A percentile compares a stretch with the other conserved stretches of the same genome.
These are phyloP conservation scores for Thrips palmi DNA, from an alignment of 1,140 invertebrate species.

Conservation along the genomic window DNA sequence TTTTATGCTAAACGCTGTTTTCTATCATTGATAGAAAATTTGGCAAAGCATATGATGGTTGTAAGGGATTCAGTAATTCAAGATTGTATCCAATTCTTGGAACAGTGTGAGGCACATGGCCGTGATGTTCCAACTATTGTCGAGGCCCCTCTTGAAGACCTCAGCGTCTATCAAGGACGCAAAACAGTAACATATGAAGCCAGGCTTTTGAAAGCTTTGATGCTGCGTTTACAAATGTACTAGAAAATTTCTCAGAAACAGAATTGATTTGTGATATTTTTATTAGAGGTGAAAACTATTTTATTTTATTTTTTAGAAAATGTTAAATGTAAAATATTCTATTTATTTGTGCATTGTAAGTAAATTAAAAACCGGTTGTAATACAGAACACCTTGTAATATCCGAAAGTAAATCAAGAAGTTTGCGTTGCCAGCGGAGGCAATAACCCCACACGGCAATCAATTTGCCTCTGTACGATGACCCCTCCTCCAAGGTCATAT, in stretches of 20 bases:
- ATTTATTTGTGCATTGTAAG: too few species aligned
- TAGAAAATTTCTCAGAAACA: neutral
- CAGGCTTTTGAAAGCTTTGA: slow-evolving; percentile 62
- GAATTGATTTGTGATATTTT: too few species aligned
- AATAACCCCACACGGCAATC: too few species aligned
- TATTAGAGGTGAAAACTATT: too few species aligned
- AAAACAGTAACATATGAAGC: slow-evolving; percentile 90
- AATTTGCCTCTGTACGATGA: too few species aligned
- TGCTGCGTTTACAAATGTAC: slow-evolving; percentile 27
- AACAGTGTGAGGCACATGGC: slow-evolving; percentile 81
- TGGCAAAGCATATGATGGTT: slow-evolving; percentile 79
- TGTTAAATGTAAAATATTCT: too few species aligned
- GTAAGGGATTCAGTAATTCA: slow-evolving; percentile 73
- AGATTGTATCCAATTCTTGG: slow-evolving; percentile 83
- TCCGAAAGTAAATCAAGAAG: too few species aligned
- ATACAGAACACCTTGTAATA: too few species aligned
- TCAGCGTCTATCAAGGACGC: slow-evolving; percentile 51
- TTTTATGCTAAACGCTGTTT: slow-evolving; percentile 93
- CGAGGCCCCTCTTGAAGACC: slow-evolving; percentile 61
- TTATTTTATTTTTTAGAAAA: too few species aligned
- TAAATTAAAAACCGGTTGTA: too few species aligned
- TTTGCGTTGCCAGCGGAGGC: too few species aligned
- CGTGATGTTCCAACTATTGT: slow-evolving; percentile 65
- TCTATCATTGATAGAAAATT: slow-evolving; percentile 79
- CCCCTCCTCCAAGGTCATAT: too few species aligned